Conservation (phyloP, 2,113 vertebrate species). For the Brachypteracias leptosomus region DNA sequence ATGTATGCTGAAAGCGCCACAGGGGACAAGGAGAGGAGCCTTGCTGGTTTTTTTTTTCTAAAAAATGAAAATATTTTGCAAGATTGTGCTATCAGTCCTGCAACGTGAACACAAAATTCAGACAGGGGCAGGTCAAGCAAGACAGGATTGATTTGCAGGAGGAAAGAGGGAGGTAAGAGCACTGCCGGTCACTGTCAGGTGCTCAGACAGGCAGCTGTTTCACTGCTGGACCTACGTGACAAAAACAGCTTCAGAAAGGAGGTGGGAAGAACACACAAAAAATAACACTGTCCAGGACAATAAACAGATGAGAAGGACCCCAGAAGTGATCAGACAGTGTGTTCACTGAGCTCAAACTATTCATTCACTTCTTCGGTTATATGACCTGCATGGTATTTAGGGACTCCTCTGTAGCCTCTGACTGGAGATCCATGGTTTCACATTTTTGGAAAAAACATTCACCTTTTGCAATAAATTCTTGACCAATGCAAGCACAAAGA, state of each 20-base stretch:
- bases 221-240: accelerated
- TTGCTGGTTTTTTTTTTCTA: not conserved
- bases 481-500: not conserved
- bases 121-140: not conserved
- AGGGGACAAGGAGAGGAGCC: not conserved
- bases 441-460: slow-evolving; percentile 8
- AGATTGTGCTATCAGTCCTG: not conserved
- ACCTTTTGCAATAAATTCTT: slow-evolving; percentile 9
- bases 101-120: not conserved
- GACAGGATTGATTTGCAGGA: not conserved
- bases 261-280: not conserved
- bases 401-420: not conserved
- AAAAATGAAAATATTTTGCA: not conserved
- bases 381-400: not conserved
- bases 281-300: not conserved
- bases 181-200: accelerated
- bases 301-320: not conserved
- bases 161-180: not conserved
- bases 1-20: accelerated
- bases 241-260: not conserved
- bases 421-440: not conserved
- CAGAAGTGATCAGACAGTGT: not conserved
- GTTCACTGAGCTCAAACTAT: not conserved
- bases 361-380: not conserved
- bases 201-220: not conserved